These are phyloP conservation scores for Melanargia galathea DNA, from an alignment of 2,888 invertebrate genomes.

Conservation along the genomic window DNA sequence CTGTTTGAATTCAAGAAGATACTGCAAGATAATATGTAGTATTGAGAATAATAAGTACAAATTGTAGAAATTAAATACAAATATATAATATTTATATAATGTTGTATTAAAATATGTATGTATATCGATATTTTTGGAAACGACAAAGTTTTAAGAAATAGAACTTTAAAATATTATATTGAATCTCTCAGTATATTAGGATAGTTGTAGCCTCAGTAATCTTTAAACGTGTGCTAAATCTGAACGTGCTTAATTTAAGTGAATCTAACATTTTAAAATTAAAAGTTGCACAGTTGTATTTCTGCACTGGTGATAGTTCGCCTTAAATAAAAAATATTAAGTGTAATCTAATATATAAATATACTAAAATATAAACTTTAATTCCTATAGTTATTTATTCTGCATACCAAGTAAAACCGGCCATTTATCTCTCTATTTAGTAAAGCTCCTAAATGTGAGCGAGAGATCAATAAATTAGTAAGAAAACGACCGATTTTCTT, in stretches of 20 bases:
- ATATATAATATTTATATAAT: too few relatives aligned
- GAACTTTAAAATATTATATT: not conserved
- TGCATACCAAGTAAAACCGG: not conserved
- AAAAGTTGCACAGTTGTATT: constrained; percentile 1
- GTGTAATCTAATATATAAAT: not conserved
- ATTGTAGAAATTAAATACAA: too few relatives aligned
- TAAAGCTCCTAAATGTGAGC: not conserved
- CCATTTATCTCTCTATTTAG: not conserved
- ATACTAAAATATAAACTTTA: not conserved
- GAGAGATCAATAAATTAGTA: not conserved
- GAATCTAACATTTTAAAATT: not conserved
- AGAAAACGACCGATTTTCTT: not conserved
- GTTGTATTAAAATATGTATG: not conserved
- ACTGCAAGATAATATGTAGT: too few relatives aligned
- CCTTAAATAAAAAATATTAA: not conserved
- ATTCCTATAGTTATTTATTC: not conserved
- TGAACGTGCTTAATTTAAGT: not conserved
- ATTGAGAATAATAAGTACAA: too few relatives aligned
- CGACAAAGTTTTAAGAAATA: not conserved
- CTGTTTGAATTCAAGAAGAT: not conserved
- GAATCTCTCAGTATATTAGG: not conserved
- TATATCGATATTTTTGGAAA: constrained; percentile 16
- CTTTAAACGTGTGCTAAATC: not conserved
- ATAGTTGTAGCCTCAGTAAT: not conserved
- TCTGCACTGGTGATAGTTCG: constrained; percentile 5